A percentile compares a stretch with the other conserved stretches of the same genome.
Conservation (phyloP, 1,140 invertebrate species). For the Papilio aristodemus region DNA sequence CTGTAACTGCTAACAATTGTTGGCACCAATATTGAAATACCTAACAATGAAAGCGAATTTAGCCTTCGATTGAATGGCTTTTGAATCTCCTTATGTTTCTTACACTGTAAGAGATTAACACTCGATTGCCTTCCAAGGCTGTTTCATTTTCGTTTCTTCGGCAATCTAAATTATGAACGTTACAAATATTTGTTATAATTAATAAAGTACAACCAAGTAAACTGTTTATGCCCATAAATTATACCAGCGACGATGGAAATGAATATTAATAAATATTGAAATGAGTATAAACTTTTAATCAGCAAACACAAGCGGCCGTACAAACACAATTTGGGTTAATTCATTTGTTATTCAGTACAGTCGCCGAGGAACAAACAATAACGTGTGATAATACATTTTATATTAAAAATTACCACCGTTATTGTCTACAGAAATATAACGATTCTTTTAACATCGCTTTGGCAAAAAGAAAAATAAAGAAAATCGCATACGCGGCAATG, state of each 20-base stretch:
- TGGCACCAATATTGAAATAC: too few species aligned
- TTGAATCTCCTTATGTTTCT: too few species aligned
- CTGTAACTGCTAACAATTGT: too few species aligned
- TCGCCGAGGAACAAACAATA: slow-evolving; percentile 5
- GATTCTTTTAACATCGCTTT: too few species aligned
- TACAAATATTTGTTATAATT: not conserved
- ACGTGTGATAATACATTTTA: not conserved
- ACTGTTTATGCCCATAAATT: not conserved
- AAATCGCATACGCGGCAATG: too few species aligned
- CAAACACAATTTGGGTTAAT: slow-evolving; percentile 12
- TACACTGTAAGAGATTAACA: too few species aligned
- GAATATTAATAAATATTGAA: not conserved
- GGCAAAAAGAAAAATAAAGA: too few species aligned
- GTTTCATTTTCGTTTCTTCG: too few species aligned
- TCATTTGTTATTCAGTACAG: slow-evolving; percentile 12
- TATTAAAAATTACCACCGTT: slow-evolving; percentile 7
- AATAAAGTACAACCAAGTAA: not conserved
- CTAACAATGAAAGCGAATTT: too few species aligned
- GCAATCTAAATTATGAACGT: too few species aligned
- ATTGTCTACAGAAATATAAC: not conserved
- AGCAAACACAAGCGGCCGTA: not conserved
- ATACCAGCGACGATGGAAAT: slow-evolving; percentile 6
- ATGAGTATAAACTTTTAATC: slow-evolving; percentile 17
- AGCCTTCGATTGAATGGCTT: too few species aligned
- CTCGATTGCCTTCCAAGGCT: too few species aligned